Base-by-base conservation (phyloP, 2,113 vertebrate genomes). In the Corythornis madagascariensis region DNA sequence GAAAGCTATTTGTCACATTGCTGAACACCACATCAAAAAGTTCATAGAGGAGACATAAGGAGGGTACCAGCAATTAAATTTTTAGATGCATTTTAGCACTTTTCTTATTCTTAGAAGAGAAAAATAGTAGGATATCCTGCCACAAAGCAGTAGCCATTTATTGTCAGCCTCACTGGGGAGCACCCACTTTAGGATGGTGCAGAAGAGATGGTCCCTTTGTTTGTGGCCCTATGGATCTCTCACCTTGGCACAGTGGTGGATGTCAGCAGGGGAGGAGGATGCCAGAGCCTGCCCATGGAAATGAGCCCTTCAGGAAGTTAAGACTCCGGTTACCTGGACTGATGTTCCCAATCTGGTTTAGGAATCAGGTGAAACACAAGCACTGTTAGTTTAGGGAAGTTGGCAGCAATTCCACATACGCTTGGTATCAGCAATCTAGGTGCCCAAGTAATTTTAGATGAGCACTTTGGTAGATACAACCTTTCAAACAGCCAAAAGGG, bases 1-100 rank as follows among this genome's bases (percentile, higher is more conserved):
- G 61, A 89, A 89, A 95, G 70, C 40, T 69, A 11, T 72, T 84
- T 75, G 65, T 92, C 86, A 91, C 74, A 33, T 26, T 64, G 50
- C 74, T 69, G 61, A 88, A 67, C 65, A 78, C 53, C 53, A 17
- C 53, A 67, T 84, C 60, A 66, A 31, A 78, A 86, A 84, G 57
- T 87, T 86, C 74, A 67, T 29, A 86, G 40, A 72, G n/a, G 77
- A 92, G 73, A 87, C 47, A 29, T 13, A 75, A 72, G 16, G 11
- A 70, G 7, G 52, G 57, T 35, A 66, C 22, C 25, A 48, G 79
- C 35, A 92, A 74, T 6, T 82, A 52, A 21, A 19, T 17, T 42
- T 65, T 83, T 89, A 42, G 33, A 60, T 53, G 22, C n/a, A 9
- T 66, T 89, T 93, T 88, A 74, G 22, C 19, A 80, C 47, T 77